Percentiles rank a stretch among this genome's conserved stretches.
Conservation (phyloP, 2,888 invertebrate genomes). For the Hymenopus coronatus region DNA sequence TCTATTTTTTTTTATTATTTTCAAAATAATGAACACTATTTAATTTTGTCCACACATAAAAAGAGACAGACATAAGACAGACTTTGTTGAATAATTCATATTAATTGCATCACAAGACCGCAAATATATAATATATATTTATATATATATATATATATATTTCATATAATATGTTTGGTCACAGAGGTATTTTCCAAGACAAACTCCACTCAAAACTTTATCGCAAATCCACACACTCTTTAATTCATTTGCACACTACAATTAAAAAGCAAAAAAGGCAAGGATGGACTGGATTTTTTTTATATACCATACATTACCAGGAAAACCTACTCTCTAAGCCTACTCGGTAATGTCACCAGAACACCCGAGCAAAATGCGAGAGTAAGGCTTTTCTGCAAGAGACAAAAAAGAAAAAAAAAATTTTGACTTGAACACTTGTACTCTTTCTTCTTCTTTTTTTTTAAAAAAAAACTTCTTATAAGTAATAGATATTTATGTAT, state of each 20-base stretch:
- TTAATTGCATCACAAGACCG: conserved; percentile 34
- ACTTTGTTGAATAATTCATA: conserved; percentile 22
- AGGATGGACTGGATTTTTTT: conserved; percentile 37
- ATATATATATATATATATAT: background rate
- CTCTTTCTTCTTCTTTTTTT: conserved; percentile 28
- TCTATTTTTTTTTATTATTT: background rate
- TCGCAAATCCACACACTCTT: conserved; percentile 9
- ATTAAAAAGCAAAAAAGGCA: conserved; percentile 36
- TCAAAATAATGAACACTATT: conserved; percentile 21
- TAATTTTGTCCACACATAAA: conserved; percentile 25
- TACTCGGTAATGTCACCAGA: conserved; percentile 16
- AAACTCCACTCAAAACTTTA: conserved; percentile 14
- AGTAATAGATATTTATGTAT: conserved; percentile 26
- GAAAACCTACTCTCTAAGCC: conserved; percentile 22
- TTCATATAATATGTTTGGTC: conserved; percentile 29
- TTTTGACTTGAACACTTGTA: conserved; percentile 36
- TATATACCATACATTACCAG: conserved; percentile 8
- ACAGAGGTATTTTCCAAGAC: conserved; percentile 32
- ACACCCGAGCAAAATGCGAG: conserved; percentile 27
- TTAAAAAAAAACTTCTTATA: conserved; percentile 18
- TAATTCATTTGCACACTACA: conserved; percentile 10
- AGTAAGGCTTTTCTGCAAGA: conserved; percentile 25
- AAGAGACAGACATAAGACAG: conserved; percentile 21
- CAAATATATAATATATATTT: conserved; percentile 20
- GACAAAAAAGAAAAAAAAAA: conserved; percentile 17